Percentiles rank a stretch among this genome's conserved stretches.
phyloP scores from a whole-genome alignment of 2,113 vertebrate genomes.

The Oncorhynchus clarkii region DNA sequence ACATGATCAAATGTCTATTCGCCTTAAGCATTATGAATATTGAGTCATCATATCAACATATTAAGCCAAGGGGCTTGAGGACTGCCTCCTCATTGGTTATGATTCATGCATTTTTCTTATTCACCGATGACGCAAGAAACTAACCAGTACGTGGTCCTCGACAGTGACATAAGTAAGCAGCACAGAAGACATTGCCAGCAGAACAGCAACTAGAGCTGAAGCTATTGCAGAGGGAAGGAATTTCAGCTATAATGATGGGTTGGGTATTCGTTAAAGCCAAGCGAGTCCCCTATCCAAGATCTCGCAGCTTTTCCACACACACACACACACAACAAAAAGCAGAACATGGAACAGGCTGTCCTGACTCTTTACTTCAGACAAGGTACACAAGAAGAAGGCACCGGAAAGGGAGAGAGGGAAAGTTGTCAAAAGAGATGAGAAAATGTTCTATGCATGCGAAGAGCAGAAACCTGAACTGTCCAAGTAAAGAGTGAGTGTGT shows the following conservation, averaged over 20 bases:
- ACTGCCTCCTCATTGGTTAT: neutral
- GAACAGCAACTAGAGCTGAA: neutral
- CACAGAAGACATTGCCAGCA: neutral
- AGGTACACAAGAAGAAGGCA: neutral
- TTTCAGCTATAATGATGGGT: neutral
- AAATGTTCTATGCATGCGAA: slow-evolving; percentile 5
- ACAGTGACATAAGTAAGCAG: slow-evolving; percentile 23
- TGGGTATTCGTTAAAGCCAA: neutral
- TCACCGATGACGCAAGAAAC: slow-evolving; percentile 22
- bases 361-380: neutral
- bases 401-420: neutral
- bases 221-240: neutral
- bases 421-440: neutral
- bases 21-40: neutral
- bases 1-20: neutral
- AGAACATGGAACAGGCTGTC: neutral
- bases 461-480: neutral
- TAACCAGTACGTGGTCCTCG: slow-evolving; percentile 11
- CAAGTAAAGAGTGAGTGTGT: slow-evolving; percentile 44
- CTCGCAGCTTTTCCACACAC: neutral
- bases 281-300: neutral
- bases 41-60: neutral
- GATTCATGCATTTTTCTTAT: slow-evolving; percentile 20
- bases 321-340: neutral
- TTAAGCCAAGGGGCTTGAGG: neutral